A percentile compares a stretch with the other conserved stretches of the same genome.
Evolutionary conservation across 2,888 invertebrate genomes (phyloP).

Genomic region (Diadegma fenestrale): DNA sequence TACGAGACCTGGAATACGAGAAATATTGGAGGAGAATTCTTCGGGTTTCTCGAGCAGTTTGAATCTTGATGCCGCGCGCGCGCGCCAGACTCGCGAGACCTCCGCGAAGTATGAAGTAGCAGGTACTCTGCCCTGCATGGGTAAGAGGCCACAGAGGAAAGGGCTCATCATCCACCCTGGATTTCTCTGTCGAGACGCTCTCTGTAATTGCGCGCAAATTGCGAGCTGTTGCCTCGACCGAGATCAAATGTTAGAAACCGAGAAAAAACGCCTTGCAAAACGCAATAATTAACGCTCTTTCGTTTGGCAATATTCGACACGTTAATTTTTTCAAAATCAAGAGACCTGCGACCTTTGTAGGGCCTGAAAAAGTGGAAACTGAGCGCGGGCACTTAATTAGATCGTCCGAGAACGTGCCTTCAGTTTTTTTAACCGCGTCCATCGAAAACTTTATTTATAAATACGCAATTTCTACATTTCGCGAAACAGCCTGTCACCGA

Average conservation of each 20-base stretch:
- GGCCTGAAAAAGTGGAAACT: background rate
- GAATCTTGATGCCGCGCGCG: conserved; percentile 10
- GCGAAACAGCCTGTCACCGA: background rate
- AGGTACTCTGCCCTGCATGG: background rate
- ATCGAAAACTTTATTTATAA: background rate
- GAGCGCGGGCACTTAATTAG: background rate
- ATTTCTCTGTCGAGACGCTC: conserved; percentile 32
- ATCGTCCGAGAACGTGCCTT: background rate
- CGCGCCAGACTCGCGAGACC: conserved; percentile 13
- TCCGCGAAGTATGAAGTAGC: conserved; percentile 56
- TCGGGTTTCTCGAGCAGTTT: conserved; percentile 18
- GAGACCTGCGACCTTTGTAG: background rate
- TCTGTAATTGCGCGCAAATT: conserved; percentile 61
- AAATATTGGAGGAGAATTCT: conserved; percentile 26
- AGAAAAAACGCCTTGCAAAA: background rate
- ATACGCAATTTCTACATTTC: background rate
- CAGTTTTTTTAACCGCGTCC: background rate
- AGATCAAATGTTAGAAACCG: conserved; percentile 1
- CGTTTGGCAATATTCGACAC: background rate
- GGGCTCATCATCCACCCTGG: conserved; percentile 42
- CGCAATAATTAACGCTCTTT: background rate
- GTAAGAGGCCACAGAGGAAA: conserved; percentile 45
- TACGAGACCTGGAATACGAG: conserved; percentile 3
- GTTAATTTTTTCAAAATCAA: background rate
- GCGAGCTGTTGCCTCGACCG: conserved; percentile 30